Conservation (phyloP, 1,140 invertebrate species). For the Panonychus citri region DNA sequence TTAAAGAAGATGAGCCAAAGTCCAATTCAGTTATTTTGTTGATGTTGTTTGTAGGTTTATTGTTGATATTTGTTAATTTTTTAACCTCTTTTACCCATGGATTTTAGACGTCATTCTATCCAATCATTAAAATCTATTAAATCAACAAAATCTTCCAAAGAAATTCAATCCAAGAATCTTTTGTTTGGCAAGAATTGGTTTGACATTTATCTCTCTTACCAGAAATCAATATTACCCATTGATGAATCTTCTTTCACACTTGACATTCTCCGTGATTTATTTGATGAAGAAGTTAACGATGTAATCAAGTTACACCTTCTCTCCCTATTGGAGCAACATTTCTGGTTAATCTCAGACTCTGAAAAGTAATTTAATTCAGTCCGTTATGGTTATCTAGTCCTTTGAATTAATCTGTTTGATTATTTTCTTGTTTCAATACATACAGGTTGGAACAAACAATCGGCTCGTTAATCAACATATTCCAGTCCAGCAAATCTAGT, state of each 20-base stretch:
- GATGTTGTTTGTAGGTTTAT: too few relatives aligned
- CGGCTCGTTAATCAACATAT: conserved; percentile 6
- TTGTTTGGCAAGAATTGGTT: neutral
- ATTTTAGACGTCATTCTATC: neutral
- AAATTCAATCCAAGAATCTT: neutral
- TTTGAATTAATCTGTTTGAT: too few relatives aligned
- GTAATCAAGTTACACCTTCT: conserved; percentile 4
- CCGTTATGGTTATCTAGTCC: neutral
- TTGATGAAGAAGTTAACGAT: neutral
- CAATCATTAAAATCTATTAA: neutral
- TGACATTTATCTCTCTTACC: neutral
- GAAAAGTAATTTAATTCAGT: conserved; percentile 6
- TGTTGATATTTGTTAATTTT: neutral
- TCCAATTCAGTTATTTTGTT: too few relatives aligned
- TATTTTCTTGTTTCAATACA: neutral
- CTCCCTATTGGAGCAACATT: conserved; percentile 3
- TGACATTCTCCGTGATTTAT: conserved; percentile 6
- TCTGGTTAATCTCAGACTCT: neutral
- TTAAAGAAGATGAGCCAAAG: too few relatives aligned
- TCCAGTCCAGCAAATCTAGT: neutral
- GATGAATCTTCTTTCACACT: too few relatives aligned
- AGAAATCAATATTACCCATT: neutral
- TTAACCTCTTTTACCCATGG: neutral
- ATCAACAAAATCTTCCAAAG: neutral
- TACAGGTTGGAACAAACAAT: conserved; percentile 3